phyloP scores from a whole-genome alignment of 2,113 vertebrate genomes.

The Pteropus alecto region DNA sequence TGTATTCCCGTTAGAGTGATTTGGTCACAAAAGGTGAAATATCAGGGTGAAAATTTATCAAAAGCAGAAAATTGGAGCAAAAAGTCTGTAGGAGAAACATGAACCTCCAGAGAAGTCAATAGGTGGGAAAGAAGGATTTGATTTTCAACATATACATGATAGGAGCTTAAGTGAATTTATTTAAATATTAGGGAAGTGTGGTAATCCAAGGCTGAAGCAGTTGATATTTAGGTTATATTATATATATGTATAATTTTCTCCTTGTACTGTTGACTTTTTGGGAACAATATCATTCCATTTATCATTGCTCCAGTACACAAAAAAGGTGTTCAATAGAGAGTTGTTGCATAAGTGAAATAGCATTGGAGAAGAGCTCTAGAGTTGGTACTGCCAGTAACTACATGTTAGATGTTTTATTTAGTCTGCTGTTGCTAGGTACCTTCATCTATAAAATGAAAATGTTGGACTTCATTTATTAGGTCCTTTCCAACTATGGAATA shows the following conservation, averaged over 20 bases:
- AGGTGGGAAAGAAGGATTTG: neutral
- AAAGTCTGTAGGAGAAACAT: neutral
- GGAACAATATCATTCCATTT: neutral
- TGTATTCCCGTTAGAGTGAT: neutral
- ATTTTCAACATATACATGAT: neutral
- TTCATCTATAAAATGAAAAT: slow-evolving; percentile 51
- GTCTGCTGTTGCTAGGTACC: neutral
- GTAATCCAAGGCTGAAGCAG: neutral
- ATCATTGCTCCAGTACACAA: neutral
- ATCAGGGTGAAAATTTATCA: neutral
- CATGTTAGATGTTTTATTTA: slow-evolving; percentile 42
- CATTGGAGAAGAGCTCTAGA: neutral
- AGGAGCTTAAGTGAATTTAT: neutral
- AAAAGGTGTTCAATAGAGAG: neutral
- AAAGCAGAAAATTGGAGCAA: neutral
- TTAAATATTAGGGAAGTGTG: neutral
- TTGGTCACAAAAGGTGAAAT: neutral
- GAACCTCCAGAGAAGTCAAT: neutral
- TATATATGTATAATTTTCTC: neutral
- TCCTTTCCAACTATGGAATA: slow-evolving; percentile 58
- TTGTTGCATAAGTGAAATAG: slow-evolving; percentile 10
- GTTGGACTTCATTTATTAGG: slow-evolving; percentile 65
- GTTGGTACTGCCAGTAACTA: neutral
- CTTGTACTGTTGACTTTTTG: neutral
- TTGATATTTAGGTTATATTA: neutral